These are phyloP conservation scores for Corydoras maculifer DNA, from an alignment of 2,113 vertebrate species.

Conservation along the genomic window DNA sequence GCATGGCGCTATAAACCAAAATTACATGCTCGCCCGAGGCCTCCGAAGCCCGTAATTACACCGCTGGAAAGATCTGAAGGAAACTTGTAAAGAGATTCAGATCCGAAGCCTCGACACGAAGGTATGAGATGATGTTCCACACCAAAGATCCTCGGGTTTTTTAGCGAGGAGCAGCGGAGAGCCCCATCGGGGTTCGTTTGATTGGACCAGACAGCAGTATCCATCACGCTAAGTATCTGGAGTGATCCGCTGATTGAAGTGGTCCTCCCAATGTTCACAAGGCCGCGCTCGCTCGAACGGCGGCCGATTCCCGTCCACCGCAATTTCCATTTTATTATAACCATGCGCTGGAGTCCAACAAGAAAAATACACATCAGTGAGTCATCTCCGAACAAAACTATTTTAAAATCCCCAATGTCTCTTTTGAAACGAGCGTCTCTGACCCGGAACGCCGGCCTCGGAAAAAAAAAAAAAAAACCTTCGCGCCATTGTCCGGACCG, in stretches of 20 bases:
- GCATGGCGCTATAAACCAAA: slow-evolving; percentile 55
- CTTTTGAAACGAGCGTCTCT: neutral
- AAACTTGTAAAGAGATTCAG: slow-evolving; percentile 40
- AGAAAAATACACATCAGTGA: neutral
- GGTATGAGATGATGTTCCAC: slow-evolving; percentile 28
- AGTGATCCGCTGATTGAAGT: neutral
- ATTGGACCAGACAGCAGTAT: neutral
- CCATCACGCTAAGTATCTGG: neutral
- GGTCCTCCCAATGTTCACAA: neutral
- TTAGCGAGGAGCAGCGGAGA: neutral
- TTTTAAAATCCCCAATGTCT: neutral
- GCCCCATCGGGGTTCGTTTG: neutral
- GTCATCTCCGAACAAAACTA: neutral
- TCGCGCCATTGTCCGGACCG: neutral
- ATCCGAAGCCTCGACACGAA: slow-evolving; percentile 42
- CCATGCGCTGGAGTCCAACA: neutral
- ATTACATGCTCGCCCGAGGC: slow-evolving; percentile 60
- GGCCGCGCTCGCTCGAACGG: neutral
- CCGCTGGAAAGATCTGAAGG: slow-evolving; percentile 55
- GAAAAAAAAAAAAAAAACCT: neutral
- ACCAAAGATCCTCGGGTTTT: neutral
- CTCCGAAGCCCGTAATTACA: slow-evolving; percentile 66
- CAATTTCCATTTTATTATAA: neutral
- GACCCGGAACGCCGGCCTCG: neutral
- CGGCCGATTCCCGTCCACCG: neutral